Percentiles rank a stretch among this genome's conserved stretches.
Evolutionary conservation across 2,797 vertebrate genomes (phyloP).

Genomic region (Onychomys leucogaster): DNA sequence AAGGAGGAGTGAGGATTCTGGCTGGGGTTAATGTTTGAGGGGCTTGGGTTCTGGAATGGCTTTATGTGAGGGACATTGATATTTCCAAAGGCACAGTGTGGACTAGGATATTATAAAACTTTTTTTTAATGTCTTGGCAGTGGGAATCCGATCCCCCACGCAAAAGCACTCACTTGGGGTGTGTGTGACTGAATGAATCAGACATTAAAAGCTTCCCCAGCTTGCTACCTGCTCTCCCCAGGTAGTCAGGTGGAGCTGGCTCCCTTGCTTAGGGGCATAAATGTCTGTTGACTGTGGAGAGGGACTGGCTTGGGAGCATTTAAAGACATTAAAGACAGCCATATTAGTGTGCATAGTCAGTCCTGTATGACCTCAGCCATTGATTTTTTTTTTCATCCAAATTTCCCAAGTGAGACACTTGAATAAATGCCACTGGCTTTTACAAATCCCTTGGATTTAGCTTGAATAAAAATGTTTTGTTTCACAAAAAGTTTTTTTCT

Average conservation of each 20-base stretch:
- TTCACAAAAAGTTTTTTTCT: conserved; percentile 68
- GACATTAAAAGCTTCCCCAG: conserved; percentile 64
- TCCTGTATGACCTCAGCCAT: conserved; percentile 37
- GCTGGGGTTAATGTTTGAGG: neutral
- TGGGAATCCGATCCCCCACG: conserved; percentile 43
- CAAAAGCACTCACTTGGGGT: neutral
- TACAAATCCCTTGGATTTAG: conserved; percentile 74
- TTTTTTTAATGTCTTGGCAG: conserved; percentile 43
- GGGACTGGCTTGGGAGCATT: conserved; percentile 33
- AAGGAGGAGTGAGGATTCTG: conserved; percentile 9
- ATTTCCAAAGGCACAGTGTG: conserved; percentile 30
- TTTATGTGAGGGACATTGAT: neutral
- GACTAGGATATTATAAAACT: conserved; percentile 20
- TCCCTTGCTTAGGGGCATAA: conserved; percentile 68
- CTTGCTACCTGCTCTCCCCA: neutral
- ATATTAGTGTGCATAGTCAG: conserved; percentile 48
- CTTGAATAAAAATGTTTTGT: conserved; percentile 74
- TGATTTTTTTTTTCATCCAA: conserved; percentile 26
- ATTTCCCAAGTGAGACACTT: conserved; percentile 36
- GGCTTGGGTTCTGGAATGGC: neutral
- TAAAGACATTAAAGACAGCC: conserved; percentile 52
- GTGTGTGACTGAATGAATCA: conserved; percentile 64
- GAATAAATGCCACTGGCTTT: conserved; percentile 67
- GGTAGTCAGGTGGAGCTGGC: conserved; percentile 56
- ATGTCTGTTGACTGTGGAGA: conserved; percentile 60